Base-by-base conservation (phyloP, 2,888 invertebrate genomes). In the Eucera pruinosa region DNA sequence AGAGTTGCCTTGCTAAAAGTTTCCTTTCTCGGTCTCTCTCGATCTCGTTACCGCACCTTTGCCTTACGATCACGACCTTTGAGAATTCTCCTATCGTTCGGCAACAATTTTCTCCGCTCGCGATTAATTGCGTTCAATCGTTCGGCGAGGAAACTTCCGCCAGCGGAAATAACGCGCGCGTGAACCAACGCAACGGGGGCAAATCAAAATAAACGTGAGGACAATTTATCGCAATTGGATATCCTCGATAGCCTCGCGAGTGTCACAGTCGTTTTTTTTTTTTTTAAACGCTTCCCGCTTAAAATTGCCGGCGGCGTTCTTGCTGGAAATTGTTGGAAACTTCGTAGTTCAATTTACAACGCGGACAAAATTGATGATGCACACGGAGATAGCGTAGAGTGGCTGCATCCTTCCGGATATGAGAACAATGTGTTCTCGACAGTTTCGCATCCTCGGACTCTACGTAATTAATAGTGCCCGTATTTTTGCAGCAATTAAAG, bases 381-480 rank as follows among this genome's bases (percentile, higher is more conserved):
- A 9, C 13, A 15, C n/a, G n/a, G n/a, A n/a, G n/a, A n/a, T n/a
- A n/a, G n/a, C n/a, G n/a, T n/a, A n/a, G n/a, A n/a, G n/a, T n/a
- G n/a, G n/a, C n/a, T n/a, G n/a, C n/a, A n/a, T 6, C 48, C 36
- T 39, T 20, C 18, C 20, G 11, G 25, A 66, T 33, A 41, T 41
- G 41, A 50, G 62, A 78, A 69, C 30, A 65, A 25, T 47, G 54
- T 52, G 27, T 50, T 50, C 45, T 25, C 50, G 43, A 52, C 41
- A 65, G 55, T 55, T 55, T 41, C 18, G 36, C n/a, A n/a, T n/a
- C n/a, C n/a, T n/a, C n/a, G n/a, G n/a, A n/a, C n/a, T n/a, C n/a
- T n/a, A n/a, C n/a, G 36, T 62, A 66, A 78, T 77, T 77, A 67
- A 71, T 78, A 36, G 66, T 13, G 39, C 39, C 15, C 20, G 18